Base-by-base conservation (phyloP, 2,888 invertebrate species). In the Dysmachus trigonus region DNA sequence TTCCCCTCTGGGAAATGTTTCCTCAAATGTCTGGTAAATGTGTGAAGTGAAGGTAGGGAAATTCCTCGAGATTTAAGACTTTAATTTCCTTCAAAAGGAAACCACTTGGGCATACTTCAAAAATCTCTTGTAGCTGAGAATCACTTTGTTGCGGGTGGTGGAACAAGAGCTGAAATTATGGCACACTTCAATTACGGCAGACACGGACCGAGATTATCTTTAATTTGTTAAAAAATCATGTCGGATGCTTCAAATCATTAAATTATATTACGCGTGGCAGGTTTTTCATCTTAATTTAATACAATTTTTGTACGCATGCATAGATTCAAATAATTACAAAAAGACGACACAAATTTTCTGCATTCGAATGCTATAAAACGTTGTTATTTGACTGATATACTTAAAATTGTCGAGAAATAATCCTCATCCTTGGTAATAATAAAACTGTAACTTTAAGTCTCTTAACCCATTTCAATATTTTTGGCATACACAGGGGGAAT, bases 21-120 rank as follows among this genome's bases (percentile, higher is more conserved):
- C 38, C 76, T 27, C 27, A 5, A 77, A 77, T 77, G 22, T 41
- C 27, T 31, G 27, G 27, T 27, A 77, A 77, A n/a, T n/a, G n/a
- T 77, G 77, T 77, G n/a, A n/a, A n/a, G 77, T 22, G 22, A 22
- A 51, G 15, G 53, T 6, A 71, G 18, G 62, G 13, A 13, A 22
- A 77, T 77, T 77, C 51, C 31, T 22, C 62, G 62, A 83, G 83
- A 86, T 86, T 83, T 86, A 86, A 76, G 82, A 76, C 72, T 86
- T 86, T 86, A 86, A 86, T 86, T 83, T 86, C 76, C 76, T 27
- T 41, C 76, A 62, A 86, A 76, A 83, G 76, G 86, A 86, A 62
- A 77, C 83, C 83, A 86, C 74, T 86, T 86, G 47, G 22, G 30
- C 77, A 77, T 77, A 47, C 77, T 77, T 76, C 18, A 76, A 76